A percentile compares a stretch with the other conserved stretches of the same genome.
phyloP scores from a whole-genome alignment of 2,888 invertebrate genomes.

The Tromatobia lineatoria region DNA sequence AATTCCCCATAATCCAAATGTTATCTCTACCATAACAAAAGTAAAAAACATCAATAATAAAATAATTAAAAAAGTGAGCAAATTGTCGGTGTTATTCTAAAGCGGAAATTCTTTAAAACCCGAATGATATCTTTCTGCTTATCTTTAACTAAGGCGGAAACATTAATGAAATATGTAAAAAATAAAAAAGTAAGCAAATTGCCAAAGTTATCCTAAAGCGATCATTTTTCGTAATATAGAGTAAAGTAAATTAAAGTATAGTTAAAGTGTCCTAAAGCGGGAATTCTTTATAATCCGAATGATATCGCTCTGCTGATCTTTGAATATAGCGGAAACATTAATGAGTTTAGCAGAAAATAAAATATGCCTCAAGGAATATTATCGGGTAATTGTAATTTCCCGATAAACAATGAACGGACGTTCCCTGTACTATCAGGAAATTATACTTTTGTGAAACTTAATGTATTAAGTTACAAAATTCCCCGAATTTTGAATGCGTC shows the following conservation, averaged over 20 bases:
- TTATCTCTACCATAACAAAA: too few species aligned
- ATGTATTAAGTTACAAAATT: conserved; percentile 1
- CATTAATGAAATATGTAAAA: not conserved
- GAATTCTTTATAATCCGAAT: not conserved
- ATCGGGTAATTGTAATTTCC: too few species aligned
- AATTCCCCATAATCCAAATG: too few species aligned
- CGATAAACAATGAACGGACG: too few species aligned
- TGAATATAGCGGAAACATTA: too few species aligned
- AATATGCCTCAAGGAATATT: too few species aligned
- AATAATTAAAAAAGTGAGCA: not conserved
- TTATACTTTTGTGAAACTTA: conserved; percentile 7
- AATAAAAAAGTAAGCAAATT: not conserved
- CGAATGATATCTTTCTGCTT: not conserved
- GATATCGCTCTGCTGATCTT: too few species aligned
- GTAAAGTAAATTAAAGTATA: not conserved
- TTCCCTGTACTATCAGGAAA: not conserved
- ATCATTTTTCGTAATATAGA: too few species aligned
- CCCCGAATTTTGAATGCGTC: not conserved
- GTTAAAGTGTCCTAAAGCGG: not conserved
- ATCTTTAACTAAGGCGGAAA: too few species aligned
- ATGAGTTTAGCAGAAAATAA: too few species aligned
- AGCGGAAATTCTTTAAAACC: conserved; percentile 3
- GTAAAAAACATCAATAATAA: too few species aligned
- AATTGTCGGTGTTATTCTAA: not conserved
- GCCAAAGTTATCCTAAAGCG: conserved; percentile 5